Conservation (phyloP, 2,797 vertebrate species). For the Eurystomus glaucurus region DNA sequence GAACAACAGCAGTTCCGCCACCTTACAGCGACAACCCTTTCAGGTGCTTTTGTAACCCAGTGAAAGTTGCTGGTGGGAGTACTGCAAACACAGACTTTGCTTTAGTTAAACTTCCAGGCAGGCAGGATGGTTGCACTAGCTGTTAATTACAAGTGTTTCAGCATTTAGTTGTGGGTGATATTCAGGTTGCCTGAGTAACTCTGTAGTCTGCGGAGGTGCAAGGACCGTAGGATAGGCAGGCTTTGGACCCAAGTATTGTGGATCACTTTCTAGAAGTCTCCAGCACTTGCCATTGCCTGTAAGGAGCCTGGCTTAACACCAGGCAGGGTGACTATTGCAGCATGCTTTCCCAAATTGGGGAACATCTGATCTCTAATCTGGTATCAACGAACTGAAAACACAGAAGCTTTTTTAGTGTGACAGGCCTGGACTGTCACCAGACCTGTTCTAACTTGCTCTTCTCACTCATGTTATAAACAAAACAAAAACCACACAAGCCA, state of each 20-base stretch:
- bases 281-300: background rate
- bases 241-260: background rate
- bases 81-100: background rate
- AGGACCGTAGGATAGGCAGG: background rate
- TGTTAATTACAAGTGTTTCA: background rate
- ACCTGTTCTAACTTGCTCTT: background rate
- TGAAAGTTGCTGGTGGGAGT: background rate
- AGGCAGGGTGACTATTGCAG: background rate
- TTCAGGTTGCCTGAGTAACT: background rate
- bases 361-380: background rate
- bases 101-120: background rate
- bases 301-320: background rate
- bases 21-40: background rate
- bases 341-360: background rate
- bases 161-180: background rate
- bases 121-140: background rate
- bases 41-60: background rate
- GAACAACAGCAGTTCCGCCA: background rate
- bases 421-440: background rate
- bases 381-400: background rate
- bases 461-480: background rate
- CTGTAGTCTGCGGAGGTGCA: fast-evolving
- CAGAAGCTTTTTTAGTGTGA: background rate
- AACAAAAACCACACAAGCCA: too few species aligned
- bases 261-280: background rate